Percentiles rank a stretch among this genome's conserved stretches.
Conservation (phyloP, 2,113 vertebrate genomes). For the Malaclemys terrapin region DNA sequence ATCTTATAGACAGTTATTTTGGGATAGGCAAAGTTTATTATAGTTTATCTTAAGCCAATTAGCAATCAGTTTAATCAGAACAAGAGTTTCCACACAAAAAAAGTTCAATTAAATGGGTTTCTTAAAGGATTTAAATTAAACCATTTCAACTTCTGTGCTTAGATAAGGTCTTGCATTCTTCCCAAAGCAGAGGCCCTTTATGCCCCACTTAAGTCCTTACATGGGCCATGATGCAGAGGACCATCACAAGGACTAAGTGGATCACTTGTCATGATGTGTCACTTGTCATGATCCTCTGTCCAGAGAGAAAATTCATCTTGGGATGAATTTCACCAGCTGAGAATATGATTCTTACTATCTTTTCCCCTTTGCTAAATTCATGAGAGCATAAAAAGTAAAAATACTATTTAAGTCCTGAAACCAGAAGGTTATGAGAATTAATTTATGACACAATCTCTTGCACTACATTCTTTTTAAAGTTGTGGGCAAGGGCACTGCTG, state of each 20-base stretch:
- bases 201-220: not conserved
- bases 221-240: not conserved
- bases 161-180: not conserved
- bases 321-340: not conserved
- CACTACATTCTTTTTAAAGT: not conserved
- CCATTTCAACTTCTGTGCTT: not conserved
- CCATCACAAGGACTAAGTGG: not conserved
- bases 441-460: not conserved
- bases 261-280: not conserved
- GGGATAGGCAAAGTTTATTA: not conserved
- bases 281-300: not conserved
- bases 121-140: not conserved
- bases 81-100: not conserved
- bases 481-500: not conserved
- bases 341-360: accelerated
- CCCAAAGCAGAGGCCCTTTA: accelerated
- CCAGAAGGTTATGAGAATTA: not conserved
- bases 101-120: not conserved
- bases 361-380: not conserved
- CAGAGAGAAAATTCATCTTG: not conserved
- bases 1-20: not conserved
- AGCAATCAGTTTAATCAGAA: not conserved
- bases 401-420: not conserved
- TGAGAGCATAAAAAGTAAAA: not conserved
- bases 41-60: not conserved